Conservation (phyloP, 2,113 vertebrate species). For the Rhea pennata region DNA sequence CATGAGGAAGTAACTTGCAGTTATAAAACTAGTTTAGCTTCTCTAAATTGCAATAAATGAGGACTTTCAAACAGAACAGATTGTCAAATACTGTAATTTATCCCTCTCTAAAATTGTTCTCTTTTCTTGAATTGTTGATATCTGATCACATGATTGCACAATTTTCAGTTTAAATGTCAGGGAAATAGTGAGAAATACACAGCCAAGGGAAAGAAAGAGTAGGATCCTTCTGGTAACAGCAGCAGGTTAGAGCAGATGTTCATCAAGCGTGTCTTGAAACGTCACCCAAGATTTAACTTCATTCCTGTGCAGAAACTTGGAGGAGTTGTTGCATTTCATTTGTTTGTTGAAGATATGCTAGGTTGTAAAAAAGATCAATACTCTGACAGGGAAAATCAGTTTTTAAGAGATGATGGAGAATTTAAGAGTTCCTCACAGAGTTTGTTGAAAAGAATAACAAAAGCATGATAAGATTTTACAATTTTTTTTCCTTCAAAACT, state of each 20-base stretch:
- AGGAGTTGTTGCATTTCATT: neutral
- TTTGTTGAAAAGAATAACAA: neutral
- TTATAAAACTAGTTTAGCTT: neutral
- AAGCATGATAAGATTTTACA: neutral
- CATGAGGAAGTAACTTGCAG: neutral
- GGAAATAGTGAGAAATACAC: neutral
- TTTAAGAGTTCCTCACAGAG: neutral
- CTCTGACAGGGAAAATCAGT: neutral
- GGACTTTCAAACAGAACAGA: neutral
- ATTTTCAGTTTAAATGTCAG: neutral
- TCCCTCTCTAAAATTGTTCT: neutral
- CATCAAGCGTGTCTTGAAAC: neutral
- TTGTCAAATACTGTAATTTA: neutral
- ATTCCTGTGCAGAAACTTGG: neutral
- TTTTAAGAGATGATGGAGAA: neutral
- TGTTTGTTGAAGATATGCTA: neutral
- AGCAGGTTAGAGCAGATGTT: neutral
- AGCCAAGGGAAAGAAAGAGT: neutral
- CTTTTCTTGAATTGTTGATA: neutral
- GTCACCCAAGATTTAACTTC: neutral
- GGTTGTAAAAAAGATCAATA: neutral
- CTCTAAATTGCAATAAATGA: neutral
- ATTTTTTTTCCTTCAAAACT: neutral
- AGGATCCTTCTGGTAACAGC: neutral
- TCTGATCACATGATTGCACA: neutral